Evolutionary conservation across 1,140 invertebrate species (phyloP).

Genomic region (Periplaneta americana): DNA sequence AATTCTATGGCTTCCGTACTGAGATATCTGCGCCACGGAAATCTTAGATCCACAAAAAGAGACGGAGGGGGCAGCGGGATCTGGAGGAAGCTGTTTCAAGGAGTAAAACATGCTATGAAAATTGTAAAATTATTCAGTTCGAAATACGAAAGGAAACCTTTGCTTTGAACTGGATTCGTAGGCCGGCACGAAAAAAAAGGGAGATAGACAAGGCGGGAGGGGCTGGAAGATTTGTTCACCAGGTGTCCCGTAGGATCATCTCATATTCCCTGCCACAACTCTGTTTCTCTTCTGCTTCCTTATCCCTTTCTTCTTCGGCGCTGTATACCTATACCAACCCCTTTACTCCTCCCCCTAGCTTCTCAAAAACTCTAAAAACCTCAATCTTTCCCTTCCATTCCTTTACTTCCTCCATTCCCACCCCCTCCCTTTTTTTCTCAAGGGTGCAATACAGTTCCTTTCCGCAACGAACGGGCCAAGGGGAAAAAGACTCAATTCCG

Average conservation of each 20-base stretch:
- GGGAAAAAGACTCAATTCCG: neutral
- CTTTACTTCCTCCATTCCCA: neutral
- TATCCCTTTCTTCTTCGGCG: neutral
- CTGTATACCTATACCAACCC: neutral
- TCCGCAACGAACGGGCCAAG: neutral
- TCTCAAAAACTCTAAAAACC: neutral
- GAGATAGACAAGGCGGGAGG: neutral
- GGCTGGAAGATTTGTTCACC: neutral
- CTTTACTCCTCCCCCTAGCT: neutral
- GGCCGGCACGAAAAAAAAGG: neutral
- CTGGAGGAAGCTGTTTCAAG: neutral
- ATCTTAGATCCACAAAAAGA: neutral
- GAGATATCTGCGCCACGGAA: neutral
- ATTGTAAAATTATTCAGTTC: neutral
- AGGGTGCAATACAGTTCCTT: neutral
- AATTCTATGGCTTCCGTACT: too few relatives aligned
- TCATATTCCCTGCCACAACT: neutral
- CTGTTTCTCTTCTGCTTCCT: neutral
- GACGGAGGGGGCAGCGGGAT: neutral
- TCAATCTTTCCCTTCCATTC: neutral
- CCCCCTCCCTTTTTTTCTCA: neutral
- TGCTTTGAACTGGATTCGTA: neutral
- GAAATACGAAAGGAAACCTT: neutral
- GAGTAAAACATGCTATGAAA: neutral
- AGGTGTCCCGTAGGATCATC: neutral